Base-by-base conservation (phyloP, 1,140 invertebrate species). In the Drosophila subpulchrella region DNA sequence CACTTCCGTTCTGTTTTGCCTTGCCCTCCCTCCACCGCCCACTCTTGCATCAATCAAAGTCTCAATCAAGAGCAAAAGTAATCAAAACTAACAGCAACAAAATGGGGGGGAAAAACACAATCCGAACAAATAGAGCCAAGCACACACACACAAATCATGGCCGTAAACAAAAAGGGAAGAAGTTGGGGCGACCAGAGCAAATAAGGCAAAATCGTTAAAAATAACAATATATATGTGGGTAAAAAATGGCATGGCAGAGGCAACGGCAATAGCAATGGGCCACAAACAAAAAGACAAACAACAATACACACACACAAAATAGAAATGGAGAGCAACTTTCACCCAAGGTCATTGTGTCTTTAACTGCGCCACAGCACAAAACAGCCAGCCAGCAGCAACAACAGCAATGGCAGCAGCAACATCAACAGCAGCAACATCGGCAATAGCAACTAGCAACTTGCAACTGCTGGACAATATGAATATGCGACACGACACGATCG, bases 301-400 rank as follows among this genome's bases (percentile, higher is more conserved):
- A 70, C 53, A 44, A 71, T 17, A 57, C 57, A 71, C 53, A 71
- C 53, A 41, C 24, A 74, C 68, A 86, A 90, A 90, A 90, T 83
- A 86, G 80, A 90, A 90, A 91, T 90, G 77, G 82, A 90, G 88
- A 91, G 88, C 88, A 91, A 91, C 88, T 90, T 90, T 90, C 88
- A 91, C 88, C 88, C 88, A 90, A 90, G 88, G 88, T 90, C 88
- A 90, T 90, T 90, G 88, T 90, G 88, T 90, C 80, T 91, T 91
- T 89, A 88, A 88, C 88, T 78, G 82, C 86, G 79, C 75, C 70
- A 81, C 66, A 65, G 36, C 59, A 53, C 65, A 68, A 68, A 68
- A 68, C 56, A 75, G 65, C 73, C 71, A 70, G 66, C 27, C 78
- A 56, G 72, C 78, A 51, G 36, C 63, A 39, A 20, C 56, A 44